A percentile compares a stretch with the other conserved stretches of the same genome.
These are phyloP conservation scores for Merops nubicus DNA, from an alignment of 2,113 vertebrate genomes.

Conservation along the genomic window DNA sequence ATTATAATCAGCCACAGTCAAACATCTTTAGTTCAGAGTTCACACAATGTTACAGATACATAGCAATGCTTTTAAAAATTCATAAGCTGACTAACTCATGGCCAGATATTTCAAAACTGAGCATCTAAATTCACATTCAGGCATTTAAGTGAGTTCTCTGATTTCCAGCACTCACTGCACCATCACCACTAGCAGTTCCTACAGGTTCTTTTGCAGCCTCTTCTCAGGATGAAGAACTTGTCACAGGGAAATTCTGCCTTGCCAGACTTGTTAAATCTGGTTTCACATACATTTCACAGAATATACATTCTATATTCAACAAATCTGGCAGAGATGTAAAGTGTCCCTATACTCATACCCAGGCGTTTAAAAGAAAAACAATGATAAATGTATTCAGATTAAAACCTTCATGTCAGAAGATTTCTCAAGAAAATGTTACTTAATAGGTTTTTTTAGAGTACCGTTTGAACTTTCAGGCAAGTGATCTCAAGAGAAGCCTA, in stretches of 20 bases:
- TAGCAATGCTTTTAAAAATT: background rate
- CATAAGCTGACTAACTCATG: background rate
- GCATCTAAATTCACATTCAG: background rate
- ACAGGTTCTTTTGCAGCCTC: background rate
- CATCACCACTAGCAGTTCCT: background rate
- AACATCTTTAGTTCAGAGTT: background rate
- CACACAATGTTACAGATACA: background rate
- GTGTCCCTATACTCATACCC: background rate
- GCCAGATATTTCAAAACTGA: background rate
- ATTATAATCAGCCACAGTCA: background rate
- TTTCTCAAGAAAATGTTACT: background rate
- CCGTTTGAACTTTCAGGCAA: background rate
- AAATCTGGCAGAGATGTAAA: background rate
- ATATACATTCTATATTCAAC: background rate
- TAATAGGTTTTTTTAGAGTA: background rate
- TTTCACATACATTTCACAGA: background rate
- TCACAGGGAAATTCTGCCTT: conserved; percentile 6
- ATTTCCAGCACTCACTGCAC: background rate
- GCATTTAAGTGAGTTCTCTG: background rate
- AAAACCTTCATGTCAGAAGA: background rate
- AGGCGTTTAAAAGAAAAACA: background rate
- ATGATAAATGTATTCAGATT: background rate
- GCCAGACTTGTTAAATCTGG: background rate
- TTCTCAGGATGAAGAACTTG: background rate
- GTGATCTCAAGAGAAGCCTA: background rate